Conservation (phyloP, 2,113 vertebrate genomes). For the Pseudorectes ferrugineus region DNA sequence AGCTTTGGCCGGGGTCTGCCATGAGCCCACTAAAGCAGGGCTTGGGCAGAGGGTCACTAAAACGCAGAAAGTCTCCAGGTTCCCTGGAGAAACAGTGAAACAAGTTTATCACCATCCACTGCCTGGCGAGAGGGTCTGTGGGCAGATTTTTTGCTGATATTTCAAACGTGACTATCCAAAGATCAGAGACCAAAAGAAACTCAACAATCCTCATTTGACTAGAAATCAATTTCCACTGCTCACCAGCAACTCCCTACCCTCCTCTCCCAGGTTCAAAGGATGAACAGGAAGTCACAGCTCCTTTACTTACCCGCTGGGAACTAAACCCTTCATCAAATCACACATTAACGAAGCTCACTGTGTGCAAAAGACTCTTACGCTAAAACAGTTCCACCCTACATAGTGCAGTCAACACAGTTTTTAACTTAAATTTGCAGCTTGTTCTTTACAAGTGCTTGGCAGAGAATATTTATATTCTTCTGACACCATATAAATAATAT, state of each 20-base stretch:
- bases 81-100: neutral
- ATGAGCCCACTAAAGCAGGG: neutral
- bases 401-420: slow-evolving; percentile 65
- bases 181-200: neutral
- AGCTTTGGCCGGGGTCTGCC: neutral
- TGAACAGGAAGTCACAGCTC: slow-evolving; percentile 29
- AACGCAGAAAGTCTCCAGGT: neutral
- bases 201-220: neutral
- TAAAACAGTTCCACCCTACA: slow-evolving; percentile 70
- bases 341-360: slow-evolving; percentile 57
- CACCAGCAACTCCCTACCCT: neutral
- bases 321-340: slow-evolving; percentile 36
- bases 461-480: slow-evolving; percentile 73
- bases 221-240: neutral
- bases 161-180: neutral
- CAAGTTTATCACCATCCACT: neutral
- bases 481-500: slow-evolving; percentile 79
- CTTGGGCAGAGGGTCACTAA: neutral
- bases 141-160: neutral
- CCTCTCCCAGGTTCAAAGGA: neutral
- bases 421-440: slow-evolving; percentile 63
- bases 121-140: neutral
- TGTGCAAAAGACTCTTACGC: slow-evolving; percentile 43
- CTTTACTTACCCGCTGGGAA: slow-evolving; percentile 46
- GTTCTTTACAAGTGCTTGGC: slow-evolving; percentile 66